These are phyloP conservation scores for Chrysomela aeneicollis DNA, from an alignment of 2,888 invertebrate genomes.

Conservation along the genomic window DNA sequence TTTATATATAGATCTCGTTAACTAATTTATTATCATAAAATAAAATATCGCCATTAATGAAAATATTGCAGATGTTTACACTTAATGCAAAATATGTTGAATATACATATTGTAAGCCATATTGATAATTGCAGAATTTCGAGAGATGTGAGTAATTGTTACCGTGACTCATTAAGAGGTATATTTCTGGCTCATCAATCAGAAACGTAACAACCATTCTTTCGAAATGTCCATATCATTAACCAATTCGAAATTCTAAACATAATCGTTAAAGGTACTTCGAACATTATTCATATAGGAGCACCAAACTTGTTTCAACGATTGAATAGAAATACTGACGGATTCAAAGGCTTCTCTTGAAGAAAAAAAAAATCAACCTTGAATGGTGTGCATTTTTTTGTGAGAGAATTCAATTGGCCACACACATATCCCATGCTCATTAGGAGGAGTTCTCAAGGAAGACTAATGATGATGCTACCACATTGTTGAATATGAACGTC, in stretches of 20 bases:
- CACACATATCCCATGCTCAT: background rate
- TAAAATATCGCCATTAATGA: no score
- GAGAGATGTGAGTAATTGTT: background rate
- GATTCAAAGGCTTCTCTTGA: background rate
- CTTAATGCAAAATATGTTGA: no score
- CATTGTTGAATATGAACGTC: background rate
- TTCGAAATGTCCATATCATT: conserved; percentile 21
- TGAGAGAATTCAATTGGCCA: background rate
- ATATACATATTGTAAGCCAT: background rate
- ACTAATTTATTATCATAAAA: no score
- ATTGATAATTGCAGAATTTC: conserved; percentile 1
- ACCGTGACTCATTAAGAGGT: background rate
- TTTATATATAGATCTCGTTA: no score
- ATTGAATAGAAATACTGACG: conserved; percentile 16
- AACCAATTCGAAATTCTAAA: conserved; percentile 25
- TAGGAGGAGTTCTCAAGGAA: background rate
- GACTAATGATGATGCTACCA: background rate
- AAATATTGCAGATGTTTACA: no score
- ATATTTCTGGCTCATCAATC: conserved; percentile 19
- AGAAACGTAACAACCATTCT: conserved; percentile 7
- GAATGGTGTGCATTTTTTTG: background rate
- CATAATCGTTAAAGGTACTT: conserved; percentile 16
- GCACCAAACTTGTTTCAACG: conserved; percentile 19
- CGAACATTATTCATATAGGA: conserved; percentile 21
- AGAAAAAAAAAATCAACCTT: background rate